Evolutionary conservation across 2,888 invertebrate species (phyloP).

Genomic region (Nymphalis urticae): DNA sequence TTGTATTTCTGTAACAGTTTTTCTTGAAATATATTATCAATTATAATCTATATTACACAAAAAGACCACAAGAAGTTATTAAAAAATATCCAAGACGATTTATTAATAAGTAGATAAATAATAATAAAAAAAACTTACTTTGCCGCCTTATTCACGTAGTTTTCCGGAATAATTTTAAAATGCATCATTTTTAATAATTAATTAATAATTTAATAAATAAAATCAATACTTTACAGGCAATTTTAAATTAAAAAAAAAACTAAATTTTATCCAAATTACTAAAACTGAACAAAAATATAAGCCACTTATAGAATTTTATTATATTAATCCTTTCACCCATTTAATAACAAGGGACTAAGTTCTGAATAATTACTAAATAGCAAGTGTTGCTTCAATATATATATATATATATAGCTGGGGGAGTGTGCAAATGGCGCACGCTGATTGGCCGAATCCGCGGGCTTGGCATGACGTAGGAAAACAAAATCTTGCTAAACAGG

Average conservation of each 20-base stretch:
- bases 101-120: no score
- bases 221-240: slow-evolving; percentile 5
- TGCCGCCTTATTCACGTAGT: slow-evolving; percentile 65
- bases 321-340: slow-evolving; percentile 75
- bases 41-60: no score
- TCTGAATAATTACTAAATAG: slow-evolving; percentile 47
- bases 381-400: slow-evolving; percentile 53
- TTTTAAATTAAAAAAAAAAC: slow-evolving; percentile 32
- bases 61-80: no score
- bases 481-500: slow-evolving; percentile 13
- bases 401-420: slow-evolving; percentile 65
- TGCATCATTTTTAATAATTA: slow-evolving; percentile 64
- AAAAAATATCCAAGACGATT: no score
- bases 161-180: slow-evolving; percentile 67
- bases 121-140: slow-evolving; percentile 58
- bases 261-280: slow-evolving; percentile 75
- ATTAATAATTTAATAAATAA: slow-evolving; percentile 37
- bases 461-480: slow-evolving; percentile 58
- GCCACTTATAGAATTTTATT: slow-evolving; percentile 75
- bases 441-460: slow-evolving; percentile 71
- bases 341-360: slow-evolving; percentile 56
- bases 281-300: slow-evolving; percentile 80
- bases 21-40: no score
- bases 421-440: slow-evolving; percentile 56
- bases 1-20: no score